These are phyloP conservation scores for Troglohyphantes excavatus DNA, from an alignment of 2,888 invertebrate genomes.

Conservation along the genomic window DNA sequence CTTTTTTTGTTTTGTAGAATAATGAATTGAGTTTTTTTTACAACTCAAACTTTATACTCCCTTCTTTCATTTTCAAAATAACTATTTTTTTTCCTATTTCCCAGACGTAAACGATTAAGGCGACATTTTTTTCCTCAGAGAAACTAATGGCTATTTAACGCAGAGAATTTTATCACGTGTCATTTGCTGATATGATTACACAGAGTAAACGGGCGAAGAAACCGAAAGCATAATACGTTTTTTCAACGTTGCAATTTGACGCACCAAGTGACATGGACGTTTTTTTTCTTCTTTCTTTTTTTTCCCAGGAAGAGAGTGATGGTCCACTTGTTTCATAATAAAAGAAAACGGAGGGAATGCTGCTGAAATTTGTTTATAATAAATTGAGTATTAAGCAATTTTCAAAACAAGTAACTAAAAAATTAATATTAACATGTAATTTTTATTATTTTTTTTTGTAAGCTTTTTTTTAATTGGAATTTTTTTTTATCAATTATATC, in stretches of 20 bases:
- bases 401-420: too few species aligned
- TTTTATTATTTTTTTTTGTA: too few species aligned
- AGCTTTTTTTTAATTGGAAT: too few species aligned
- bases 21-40: neutral
- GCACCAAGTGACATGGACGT: slow-evolving; percentile 19
- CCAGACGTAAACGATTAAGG: slow-evolving; percentile 45
- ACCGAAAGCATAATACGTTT: slow-evolving; percentile 13
- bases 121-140: slow-evolving; percentile 23
- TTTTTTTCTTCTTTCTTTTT: too few species aligned
- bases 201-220: slow-evolving; percentile 37
- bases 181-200: slow-evolving; percentile 64
- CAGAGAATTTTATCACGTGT: slow-evolving; percentile 53
- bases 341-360: too few species aligned
- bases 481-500: too few species aligned
- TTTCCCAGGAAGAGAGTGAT: neutral
- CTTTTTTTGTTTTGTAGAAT: neutral
- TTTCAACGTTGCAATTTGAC: slow-evolving; percentile 29
- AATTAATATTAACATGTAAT: too few species aligned
- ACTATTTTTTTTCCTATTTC: neutral
- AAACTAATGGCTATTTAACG: slow-evolving; percentile 55
- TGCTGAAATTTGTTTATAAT: too few species aligned
- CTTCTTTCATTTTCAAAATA: neutral
- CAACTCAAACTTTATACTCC: too few species aligned
- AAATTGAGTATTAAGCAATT: too few species aligned
- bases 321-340: neutral